These are phyloP conservation scores for Anguilla japonica DNA, from an alignment of 2,113 vertebrate genomes.

Conservation along the genomic window DNA sequence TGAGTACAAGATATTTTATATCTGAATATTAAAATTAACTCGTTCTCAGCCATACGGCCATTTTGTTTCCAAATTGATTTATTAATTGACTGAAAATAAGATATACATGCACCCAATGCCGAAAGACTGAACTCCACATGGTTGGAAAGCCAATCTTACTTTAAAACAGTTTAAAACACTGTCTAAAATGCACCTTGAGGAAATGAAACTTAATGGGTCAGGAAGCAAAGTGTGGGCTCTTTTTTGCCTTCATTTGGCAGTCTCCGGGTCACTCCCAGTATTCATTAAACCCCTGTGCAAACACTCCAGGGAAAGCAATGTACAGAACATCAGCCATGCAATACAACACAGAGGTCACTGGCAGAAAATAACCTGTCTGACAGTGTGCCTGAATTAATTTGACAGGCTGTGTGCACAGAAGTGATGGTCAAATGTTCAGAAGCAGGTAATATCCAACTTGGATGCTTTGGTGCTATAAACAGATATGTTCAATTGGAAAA, in stretches of 20 bases:
- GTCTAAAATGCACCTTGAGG: neutral
- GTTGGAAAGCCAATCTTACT: neutral
- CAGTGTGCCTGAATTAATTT: neutral
- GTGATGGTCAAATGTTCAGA: conserved; percentile 6
- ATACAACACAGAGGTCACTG: neutral
- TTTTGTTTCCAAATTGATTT: conserved; percentile 7
- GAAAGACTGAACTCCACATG: neutral
- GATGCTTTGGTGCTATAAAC: neutral
- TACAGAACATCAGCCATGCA: neutral
- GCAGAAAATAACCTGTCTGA: neutral
- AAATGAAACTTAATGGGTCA: neutral
- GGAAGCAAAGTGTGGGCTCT: neutral
- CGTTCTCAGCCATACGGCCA: neutral
- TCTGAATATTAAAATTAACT: neutral
- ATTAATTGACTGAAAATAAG: neutral
- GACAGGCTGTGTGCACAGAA: neutral
- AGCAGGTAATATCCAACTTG: neutral
- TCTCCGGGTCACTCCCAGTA: neutral
- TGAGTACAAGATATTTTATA: neutral
- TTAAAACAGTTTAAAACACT: neutral
- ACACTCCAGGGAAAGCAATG: neutral
- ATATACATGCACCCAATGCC: neutral
- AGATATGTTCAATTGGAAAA: neutral
- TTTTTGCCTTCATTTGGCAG: neutral
- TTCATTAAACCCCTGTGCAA: neutral